phyloP scores from a whole-genome alignment of 2,113 vertebrate genomes.

The Melierax canorus region DNA sequence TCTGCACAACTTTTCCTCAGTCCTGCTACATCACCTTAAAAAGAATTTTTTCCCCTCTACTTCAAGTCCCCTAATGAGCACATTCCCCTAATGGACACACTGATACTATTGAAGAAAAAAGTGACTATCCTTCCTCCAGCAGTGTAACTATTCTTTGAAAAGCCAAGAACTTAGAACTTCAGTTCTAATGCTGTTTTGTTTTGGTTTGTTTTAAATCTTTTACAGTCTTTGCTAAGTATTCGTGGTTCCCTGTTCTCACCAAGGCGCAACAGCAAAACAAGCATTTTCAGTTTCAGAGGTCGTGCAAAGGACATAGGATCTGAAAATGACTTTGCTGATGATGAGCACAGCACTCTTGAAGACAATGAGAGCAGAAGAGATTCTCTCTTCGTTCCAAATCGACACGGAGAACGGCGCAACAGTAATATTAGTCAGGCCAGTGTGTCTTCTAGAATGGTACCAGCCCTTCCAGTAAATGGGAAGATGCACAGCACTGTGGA shows the following conservation, averaged over 20 bases:
- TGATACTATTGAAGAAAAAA: background rate
- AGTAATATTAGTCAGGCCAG: conserved; percentile 88
- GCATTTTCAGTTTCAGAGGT: conserved; percentile 91
- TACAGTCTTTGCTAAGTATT: conserved; percentile 91
- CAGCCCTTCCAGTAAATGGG: conserved; percentile 79
- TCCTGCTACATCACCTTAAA: background rate
- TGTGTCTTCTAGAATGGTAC: conserved; percentile 82
- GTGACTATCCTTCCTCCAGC: background rate
- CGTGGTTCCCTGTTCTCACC: conserved; percentile 89
- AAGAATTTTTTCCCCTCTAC: background rate
- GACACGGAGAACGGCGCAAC: conserved; percentile 81
- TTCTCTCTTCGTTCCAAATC: conserved; percentile 86
- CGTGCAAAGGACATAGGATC: conserved; percentile 83
- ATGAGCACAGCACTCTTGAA: conserved; percentile 92
- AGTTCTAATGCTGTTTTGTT: background rate
- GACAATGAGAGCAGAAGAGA: conserved; percentile 87
- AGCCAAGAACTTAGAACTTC: background rate
- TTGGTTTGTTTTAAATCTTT: conserved; percentile 40
- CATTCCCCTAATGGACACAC: background rate
- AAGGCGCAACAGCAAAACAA: conserved; percentile 90
- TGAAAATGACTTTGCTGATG: conserved; percentile 95
- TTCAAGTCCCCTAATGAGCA: background rate
- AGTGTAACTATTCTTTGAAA: background rate
- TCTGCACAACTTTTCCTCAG: background rate
- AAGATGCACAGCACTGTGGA: conserved; percentile 92